Percentiles rank a stretch among this genome's conserved stretches.
Conservation (phyloP, 1,140 invertebrate species). For the Drusus annulatus region DNA sequence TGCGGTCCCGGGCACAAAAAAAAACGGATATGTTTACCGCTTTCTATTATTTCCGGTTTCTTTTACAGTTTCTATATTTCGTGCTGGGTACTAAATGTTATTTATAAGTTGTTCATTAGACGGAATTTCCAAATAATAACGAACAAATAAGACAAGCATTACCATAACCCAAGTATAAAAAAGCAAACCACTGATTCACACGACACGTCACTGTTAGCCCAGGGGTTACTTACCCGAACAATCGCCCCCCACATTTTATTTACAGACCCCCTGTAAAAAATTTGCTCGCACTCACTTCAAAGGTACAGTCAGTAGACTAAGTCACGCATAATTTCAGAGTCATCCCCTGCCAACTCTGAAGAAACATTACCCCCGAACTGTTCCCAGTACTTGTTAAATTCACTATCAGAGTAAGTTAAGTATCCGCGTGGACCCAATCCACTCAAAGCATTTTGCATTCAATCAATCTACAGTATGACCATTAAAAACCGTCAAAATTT, state of each 20-base stretch:
- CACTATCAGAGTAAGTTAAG: conserved; percentile 49
- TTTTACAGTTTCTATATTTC: no score
- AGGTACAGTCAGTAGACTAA: neutral
- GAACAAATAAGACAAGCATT: no score
- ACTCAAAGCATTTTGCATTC: conserved; percentile 50
- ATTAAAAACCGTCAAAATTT: neutral
- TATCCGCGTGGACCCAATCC: conserved; percentile 53
- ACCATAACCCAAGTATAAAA: no score
- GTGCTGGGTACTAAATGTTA: no score
- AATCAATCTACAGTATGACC: conserved; percentile 23
- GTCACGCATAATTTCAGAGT: neutral
- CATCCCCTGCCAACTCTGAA: neutral
- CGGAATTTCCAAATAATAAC: no score
- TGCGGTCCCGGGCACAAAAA: no score
- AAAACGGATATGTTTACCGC: no score
- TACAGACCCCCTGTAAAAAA: conserved; percentile 55
- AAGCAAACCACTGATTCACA: no score
- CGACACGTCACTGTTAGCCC: neutral
- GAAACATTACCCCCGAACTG: neutral
- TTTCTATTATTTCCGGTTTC: no score
- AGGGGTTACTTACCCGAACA: conserved; percentile 22
- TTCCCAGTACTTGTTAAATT: conserved; percentile 47
- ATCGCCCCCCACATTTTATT: conserved; percentile 51
- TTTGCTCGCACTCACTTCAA: conserved; percentile 45
- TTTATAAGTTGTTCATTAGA: no score